Evolutionary conservation across 2,888 invertebrate genomes (phyloP).

Genomic region (Aelia acuminata): DNA sequence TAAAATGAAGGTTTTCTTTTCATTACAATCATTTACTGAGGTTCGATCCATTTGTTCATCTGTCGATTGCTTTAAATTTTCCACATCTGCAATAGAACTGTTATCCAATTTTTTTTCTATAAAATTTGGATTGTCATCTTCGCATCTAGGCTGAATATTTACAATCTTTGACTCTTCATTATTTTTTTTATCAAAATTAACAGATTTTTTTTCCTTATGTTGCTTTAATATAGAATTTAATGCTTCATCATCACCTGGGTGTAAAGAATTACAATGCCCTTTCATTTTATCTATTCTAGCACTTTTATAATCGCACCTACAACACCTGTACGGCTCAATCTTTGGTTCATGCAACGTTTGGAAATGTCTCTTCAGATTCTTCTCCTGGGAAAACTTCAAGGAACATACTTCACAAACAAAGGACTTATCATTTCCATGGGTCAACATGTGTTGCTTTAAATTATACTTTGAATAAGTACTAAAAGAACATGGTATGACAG

Average conservation of each 20-base stretch:
- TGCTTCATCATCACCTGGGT: slow-evolving; percentile 41
- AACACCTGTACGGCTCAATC: slow-evolving; percentile 55
- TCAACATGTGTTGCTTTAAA: slow-evolving; percentile 59
- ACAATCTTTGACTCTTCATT: background rate
- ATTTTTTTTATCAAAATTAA: background rate
- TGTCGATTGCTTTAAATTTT: background rate
- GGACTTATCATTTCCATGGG: slow-evolving; percentile 57
- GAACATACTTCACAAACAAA: slow-evolving; percentile 59
- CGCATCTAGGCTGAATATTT: background rate
- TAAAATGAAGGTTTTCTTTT: slow-evolving; percentile 51
- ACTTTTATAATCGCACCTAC: slow-evolving; percentile 59
- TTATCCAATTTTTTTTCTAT: background rate
- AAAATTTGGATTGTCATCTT: background rate
- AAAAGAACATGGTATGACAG: slow-evolving; percentile 57
- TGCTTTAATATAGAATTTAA: slow-evolving; percentile 24
- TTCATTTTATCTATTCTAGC: slow-evolving; percentile 61
- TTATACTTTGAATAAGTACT: slow-evolving; percentile 55
- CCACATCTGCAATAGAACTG: background rate
- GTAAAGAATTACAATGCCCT: slow-evolving; percentile 56
- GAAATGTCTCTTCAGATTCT: slow-evolving; percentile 63
- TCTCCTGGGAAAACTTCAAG: slow-evolving; percentile 61
- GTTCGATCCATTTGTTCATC: background rate
- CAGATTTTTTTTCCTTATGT: slow-evolving; percentile 48
- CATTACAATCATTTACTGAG: slow-evolving; percentile 16
- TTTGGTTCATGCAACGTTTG: slow-evolving; percentile 58